Conservation (phyloP, 2,797 vertebrate genomes). For the Prunella strophiata region DNA sequence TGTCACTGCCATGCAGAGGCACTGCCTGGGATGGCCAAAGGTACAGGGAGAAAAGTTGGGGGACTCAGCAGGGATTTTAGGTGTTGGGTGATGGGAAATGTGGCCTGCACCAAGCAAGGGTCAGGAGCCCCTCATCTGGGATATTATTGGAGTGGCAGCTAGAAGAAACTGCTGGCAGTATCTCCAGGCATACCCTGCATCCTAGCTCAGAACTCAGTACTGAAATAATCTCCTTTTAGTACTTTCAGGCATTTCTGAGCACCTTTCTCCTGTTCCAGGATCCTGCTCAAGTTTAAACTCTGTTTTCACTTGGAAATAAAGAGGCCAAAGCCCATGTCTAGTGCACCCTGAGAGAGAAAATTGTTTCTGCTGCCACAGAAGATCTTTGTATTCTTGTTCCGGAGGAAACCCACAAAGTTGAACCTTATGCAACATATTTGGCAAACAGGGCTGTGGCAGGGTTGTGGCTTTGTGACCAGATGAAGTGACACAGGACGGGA, state of each 20-base stretch:
- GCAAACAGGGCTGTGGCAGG: neutral
- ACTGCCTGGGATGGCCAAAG: neutral
- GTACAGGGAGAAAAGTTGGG: neutral
- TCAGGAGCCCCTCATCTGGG: neutral
- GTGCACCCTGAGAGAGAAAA: neutral
- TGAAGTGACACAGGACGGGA: constrained; percentile 20
- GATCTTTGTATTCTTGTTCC: neutral
- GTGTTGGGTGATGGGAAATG: neutral
- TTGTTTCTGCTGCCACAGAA: neutral
- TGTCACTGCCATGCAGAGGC: neutral
- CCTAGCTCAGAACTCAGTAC: neutral
- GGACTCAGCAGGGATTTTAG: neutral
- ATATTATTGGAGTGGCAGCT: neutral
- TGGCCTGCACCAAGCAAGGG: neutral
- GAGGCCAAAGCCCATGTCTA: neutral
- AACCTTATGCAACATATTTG: constrained; percentile 31
- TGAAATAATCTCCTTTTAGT: neutral
- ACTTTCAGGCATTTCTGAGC: neutral
- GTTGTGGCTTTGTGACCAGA: constrained; percentile 39
- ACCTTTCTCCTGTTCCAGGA: neutral
- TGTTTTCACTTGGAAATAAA: neutral
- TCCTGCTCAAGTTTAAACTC: neutral
- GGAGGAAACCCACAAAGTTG: constrained; percentile 16
- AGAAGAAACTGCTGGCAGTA: neutral
- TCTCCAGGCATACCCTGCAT: neutral